Evolutionary conservation across 1,140 invertebrate species (phyloP).

Genomic region (Aphaenogaster floridana): DNA sequence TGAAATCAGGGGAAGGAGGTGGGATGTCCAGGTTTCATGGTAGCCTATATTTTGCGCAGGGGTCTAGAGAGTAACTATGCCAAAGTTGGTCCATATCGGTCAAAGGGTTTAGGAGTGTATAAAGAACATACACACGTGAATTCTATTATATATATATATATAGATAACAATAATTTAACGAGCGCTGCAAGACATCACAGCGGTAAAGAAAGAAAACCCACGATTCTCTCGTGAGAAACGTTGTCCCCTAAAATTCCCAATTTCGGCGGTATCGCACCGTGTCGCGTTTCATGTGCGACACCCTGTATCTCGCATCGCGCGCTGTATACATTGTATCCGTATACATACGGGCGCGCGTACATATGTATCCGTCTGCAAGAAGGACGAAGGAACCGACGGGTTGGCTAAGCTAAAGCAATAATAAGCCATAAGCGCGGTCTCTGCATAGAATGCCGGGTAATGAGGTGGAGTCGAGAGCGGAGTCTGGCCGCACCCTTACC

Average conservation of each 20-base stretch:
- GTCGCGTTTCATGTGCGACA: conserved; percentile 18
- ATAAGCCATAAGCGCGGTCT: conserved; percentile 85
- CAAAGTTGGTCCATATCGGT: no score
- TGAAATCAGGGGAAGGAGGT: no score
- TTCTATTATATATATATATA: no score
- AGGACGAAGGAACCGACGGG: conserved; percentile 77
- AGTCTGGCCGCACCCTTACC: conserved; percentile 86
- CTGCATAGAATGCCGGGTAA: conserved; percentile 87
- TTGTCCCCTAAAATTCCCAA: background rate
- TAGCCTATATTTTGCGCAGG: no score
- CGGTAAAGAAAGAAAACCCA: background rate
- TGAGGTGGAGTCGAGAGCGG: conserved; percentile 85
- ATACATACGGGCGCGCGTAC: conserved; percentile 51
- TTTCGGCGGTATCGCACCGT: background rate
- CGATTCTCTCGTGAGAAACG: background rate
- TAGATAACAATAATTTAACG: background rate
- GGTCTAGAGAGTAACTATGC: no score
- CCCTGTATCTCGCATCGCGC: background rate
- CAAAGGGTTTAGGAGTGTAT: no score
- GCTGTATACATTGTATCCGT: conserved; percentile 21
- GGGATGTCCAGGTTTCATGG: no score
- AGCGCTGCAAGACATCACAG: background rate
- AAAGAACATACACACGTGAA: no score
- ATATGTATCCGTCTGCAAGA: conserved; percentile 59
- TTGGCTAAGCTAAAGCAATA: conserved; percentile 84